Conservation (phyloP, 2,113 vertebrate genomes). For the Brachyhypopomus occidentalis region DNA sequence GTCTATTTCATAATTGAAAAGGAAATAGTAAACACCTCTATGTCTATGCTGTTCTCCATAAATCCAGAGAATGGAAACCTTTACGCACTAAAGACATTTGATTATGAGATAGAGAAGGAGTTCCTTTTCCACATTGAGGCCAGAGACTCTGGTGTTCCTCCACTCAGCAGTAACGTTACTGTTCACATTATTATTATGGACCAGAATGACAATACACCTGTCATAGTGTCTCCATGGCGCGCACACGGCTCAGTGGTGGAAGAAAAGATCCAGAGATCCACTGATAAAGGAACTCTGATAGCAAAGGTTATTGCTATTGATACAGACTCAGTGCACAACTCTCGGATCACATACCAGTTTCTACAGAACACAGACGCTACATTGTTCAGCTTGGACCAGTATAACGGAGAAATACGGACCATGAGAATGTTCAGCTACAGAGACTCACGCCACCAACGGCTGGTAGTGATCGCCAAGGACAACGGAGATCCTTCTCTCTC, state of each 20-base stretch:
- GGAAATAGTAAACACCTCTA: slow-evolving; percentile 77
- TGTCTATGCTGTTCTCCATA: slow-evolving; percentile 82
- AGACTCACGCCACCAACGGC: slow-evolving; percentile 64
- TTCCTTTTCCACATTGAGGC: slow-evolving; percentile 71
- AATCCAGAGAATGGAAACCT: slow-evolving; percentile 68
- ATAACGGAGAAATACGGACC: slow-evolving; percentile 69
- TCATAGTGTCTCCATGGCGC: slow-evolving; percentile 70
- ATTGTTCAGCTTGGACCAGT: slow-evolving; percentile 70
- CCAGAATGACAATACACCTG: slow-evolving; percentile 74
- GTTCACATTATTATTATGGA: slow-evolving; percentile 75
- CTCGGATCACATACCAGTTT: slow-evolving; percentile 70
- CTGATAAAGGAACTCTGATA: slow-evolving; percentile 49
- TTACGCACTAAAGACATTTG: slow-evolving; percentile 64
- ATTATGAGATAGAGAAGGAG: slow-evolving; percentile 69
- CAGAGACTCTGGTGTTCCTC: slow-evolving; percentile 67
- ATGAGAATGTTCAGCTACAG: slow-evolving; percentile 70
- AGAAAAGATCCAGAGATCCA: slow-evolving; percentile 42
- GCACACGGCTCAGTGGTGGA: slow-evolving; percentile 72
- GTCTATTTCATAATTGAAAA: slow-evolving; percentile 80
- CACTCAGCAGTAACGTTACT: slow-evolving; percentile 72
- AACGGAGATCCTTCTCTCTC: slow-evolving; percentile 79
- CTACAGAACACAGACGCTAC: slow-evolving; percentile 68
- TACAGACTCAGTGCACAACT: slow-evolving; percentile 68
- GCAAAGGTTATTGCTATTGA: slow-evolving; percentile 63
- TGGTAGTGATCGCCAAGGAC: slow-evolving; percentile 72